These are phyloP conservation scores for Paralvinella palmiformis DNA, from an alignment of 1,140 invertebrate genomes.

Conservation along the genomic window DNA sequence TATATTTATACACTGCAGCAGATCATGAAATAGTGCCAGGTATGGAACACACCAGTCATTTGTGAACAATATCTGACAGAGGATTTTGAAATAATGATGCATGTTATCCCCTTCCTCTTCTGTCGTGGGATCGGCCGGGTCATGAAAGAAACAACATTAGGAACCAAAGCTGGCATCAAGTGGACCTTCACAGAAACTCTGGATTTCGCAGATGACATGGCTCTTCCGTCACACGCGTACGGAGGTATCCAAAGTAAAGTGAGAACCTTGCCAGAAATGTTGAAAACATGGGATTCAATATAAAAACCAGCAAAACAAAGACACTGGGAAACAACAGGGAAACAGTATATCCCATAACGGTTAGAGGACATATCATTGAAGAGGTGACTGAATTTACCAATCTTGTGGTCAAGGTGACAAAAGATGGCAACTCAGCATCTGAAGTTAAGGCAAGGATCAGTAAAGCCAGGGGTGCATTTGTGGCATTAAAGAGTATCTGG, in stretches of 20 bases:
- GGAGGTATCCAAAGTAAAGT: background rate
- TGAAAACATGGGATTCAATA: background rate
- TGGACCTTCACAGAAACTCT: conserved; percentile 18
- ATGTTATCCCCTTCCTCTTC: conserved; percentile 25
- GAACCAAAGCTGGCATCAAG: conserved; percentile 16
- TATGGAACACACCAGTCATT: background rate
- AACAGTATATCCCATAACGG: background rate
- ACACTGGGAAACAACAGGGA: background rate
- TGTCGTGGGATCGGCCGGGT: conserved; percentile 22
- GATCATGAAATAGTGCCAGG: background rate
- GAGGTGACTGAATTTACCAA: conserved; percentile 2
- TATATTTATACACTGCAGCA: background rate
- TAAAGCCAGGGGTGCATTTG: background rate
- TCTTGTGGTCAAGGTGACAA: background rate
- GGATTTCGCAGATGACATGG: conserved; percentile 26
- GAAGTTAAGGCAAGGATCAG: background rate
- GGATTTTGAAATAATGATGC: conserved; percentile 21
- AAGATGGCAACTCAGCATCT: background rate
- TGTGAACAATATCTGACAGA: background rate
- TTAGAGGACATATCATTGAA: background rate
- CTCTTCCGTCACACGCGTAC: conserved; percentile 1
- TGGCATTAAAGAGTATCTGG: background rate
- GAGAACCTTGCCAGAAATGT: background rate
- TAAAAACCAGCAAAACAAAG: background rate
- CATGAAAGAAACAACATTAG: conserved; percentile 15